Conservation (phyloP, 2,888 invertebrate species). For the Volucella bombylans region DNA sequence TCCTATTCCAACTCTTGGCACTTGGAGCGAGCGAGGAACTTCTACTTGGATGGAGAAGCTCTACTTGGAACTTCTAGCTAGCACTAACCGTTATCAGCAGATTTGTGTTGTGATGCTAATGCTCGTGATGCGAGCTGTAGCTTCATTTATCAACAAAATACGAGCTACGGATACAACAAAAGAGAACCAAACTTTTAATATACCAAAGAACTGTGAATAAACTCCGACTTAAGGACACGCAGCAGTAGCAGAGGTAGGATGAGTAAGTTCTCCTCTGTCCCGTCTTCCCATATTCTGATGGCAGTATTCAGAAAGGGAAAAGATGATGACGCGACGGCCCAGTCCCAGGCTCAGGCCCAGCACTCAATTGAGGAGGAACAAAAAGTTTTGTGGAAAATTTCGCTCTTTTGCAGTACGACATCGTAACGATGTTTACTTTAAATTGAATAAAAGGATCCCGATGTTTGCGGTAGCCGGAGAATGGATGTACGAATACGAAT, state of each 20-base stretch:
- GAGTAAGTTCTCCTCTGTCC: conserved; percentile 30
- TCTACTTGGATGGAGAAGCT: conserved; percentile 28
- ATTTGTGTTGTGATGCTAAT: conserved; percentile 74
- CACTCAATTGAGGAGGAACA: conserved; percentile 31
- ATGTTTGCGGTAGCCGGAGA: conserved; percentile 71
- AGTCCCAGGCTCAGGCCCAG: background rate
- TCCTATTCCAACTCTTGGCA: conserved; percentile 7
- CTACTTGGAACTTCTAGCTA: conserved; percentile 57
- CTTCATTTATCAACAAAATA: conserved; percentile 63
- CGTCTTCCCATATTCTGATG: conserved; percentile 2
- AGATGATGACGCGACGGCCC: background rate
- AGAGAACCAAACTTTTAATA: conserved; percentile 48
- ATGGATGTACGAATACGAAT: conserved; percentile 40
- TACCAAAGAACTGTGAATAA: conserved; percentile 69
- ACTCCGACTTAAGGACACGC: conserved; percentile 64
- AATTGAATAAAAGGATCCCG: conserved; percentile 73
- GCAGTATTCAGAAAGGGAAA: conserved; percentile 24
- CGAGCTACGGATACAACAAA: conserved; percentile 33
- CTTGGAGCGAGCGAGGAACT: conserved; percentile 11
- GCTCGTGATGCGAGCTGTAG: conserved; percentile 68
- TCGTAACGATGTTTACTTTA: conserved; percentile 72
- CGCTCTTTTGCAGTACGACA: conserved; percentile 53
- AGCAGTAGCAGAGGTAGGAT: conserved; percentile 42
- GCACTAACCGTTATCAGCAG: conserved; percentile 73
- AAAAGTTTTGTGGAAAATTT: conserved; percentile 60